Conservation (phyloP, 2,113 vertebrate genomes). For the Podarcis cretensis region DNA sequence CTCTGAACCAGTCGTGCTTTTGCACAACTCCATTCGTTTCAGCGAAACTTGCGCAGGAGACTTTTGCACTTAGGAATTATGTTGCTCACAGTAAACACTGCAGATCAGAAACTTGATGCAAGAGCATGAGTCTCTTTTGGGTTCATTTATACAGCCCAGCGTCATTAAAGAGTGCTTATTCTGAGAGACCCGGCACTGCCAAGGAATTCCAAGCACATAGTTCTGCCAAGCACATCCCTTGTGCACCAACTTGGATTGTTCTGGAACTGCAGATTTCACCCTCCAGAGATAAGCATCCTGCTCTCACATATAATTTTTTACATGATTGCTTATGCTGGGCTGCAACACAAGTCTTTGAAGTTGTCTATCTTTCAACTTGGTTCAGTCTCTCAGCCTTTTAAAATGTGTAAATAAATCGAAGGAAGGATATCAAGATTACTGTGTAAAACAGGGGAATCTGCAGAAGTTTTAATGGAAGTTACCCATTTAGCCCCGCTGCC, state of each 20-base stretch:
- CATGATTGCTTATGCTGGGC: not conserved
- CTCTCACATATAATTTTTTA: not conserved
- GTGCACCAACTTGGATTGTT: not conserved
- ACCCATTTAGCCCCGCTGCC: not conserved
- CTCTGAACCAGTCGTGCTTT: not conserved
- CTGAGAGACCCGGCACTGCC: not conserved
- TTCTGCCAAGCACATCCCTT: slow-evolving; percentile 1
- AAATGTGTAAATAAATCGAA: not conserved
- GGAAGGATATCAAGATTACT: not conserved
- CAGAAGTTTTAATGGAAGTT: not conserved
- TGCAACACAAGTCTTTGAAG: not conserved
- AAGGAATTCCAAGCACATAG: not conserved
- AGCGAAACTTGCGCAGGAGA: not conserved
- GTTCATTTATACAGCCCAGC: not conserved
- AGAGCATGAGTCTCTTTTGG: not conserved
- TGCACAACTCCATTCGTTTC: not conserved
- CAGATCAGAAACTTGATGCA: not conserved
- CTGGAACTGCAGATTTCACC: not conserved
- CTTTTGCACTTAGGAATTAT: not conserved
- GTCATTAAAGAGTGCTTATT: not conserved
- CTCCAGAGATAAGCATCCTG: not conserved
- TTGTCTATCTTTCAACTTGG: not conserved
- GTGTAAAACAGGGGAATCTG: not conserved
- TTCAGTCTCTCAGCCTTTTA: not conserved
- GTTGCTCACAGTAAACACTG: not conserved